A percentile compares a stretch with the other conserved stretches of the same genome.
Conservation (phyloP, 2,888 invertebrate genomes). For the Drosophila formosana region DNA sequence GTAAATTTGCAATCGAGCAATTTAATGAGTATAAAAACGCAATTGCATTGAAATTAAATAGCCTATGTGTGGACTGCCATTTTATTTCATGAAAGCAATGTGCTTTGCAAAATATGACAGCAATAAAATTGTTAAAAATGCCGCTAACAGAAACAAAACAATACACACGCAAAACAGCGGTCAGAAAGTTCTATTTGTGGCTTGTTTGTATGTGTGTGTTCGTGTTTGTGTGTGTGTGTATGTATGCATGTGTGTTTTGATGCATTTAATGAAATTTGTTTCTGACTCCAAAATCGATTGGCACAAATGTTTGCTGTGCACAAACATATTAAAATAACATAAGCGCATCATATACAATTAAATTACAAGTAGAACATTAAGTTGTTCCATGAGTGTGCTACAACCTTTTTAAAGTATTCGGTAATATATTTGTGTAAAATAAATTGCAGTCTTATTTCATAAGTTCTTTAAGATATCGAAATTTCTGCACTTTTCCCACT, state of each 20-base stretch:
- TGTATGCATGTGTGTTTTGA: conserved; percentile 12
- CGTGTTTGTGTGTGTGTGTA: conserved; percentile 20
- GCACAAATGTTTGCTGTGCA: conserved; percentile 48
- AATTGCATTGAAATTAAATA: not conserved
- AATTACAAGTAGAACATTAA: conserved; percentile 1
- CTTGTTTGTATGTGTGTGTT: conserved; percentile 19
- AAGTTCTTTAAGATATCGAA: not conserved
- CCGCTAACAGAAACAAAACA: conserved; percentile 80
- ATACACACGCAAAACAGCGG: conserved; percentile 48
- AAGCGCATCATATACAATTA: conserved; percentile 42
- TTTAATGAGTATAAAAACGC: not conserved
- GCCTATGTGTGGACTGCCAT: not conserved
- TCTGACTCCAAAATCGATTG: conserved; percentile 56
- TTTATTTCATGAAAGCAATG: not conserved
- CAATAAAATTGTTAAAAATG: conserved; percentile 57
- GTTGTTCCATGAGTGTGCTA: not conserved
- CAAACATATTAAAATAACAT: conserved; percentile 42
- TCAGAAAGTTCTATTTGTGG: conserved; percentile 5
- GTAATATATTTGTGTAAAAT: not conserved
- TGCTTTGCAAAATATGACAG: conserved; percentile 3
- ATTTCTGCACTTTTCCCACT: conserved; percentile 12
- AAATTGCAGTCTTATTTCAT: conserved; percentile 38
- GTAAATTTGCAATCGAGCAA: conserved; percentile 16
- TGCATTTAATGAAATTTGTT: conserved; percentile 60
- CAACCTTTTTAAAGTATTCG: not conserved